Percentiles rank a stretch among this genome's conserved stretches.
These are phyloP conservation scores for Drosophila miranda DNA, from an alignment of 1,140 invertebrate species.

Conservation along the genomic window DNA sequence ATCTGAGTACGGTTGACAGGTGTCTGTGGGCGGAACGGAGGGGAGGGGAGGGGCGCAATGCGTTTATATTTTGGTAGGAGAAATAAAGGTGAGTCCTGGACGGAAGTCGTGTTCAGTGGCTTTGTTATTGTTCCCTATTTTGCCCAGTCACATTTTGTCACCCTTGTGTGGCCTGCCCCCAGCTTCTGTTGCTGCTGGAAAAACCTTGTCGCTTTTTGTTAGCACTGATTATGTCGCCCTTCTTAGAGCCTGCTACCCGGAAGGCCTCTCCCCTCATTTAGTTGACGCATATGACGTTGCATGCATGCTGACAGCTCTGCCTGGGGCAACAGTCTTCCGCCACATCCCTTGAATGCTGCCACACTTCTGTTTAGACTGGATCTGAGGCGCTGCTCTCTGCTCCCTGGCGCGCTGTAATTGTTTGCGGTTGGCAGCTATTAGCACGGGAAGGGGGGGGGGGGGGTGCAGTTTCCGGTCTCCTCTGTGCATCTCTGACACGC, in stretches of 20 bases:
- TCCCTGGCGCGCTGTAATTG: conserved; percentile 50
- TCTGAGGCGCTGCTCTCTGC: conserved; percentile 13
- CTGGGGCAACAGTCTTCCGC: conserved; percentile 13
- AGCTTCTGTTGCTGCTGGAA: conserved; percentile 1
- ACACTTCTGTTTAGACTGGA: too few relatives aligned
- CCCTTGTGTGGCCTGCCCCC: conserved; percentile 46
- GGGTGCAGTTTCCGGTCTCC: conserved; percentile 23
- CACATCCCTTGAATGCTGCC: background rate
- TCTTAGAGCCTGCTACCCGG: conserved; percentile 37
- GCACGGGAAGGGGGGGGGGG: conserved; percentile 29
- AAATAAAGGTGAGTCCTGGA: background rate
- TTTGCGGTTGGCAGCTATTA: conserved; percentile 56
- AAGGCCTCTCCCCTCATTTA: background rate
- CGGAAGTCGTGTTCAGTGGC: conserved; percentile 20
- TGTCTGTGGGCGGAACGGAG: conserved; percentile 30
- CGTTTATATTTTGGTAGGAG: conserved; percentile 3
- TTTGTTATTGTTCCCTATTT: conserved; percentile 52
- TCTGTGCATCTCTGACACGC: conserved; percentile 12
- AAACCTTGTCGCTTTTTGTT: conserved; percentile 40
- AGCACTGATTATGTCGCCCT: conserved; percentile 50
- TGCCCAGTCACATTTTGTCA: conserved; percentile 43
- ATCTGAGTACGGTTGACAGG: conserved; percentile 56
- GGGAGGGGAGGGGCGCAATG: background rate
- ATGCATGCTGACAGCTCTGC: conserved; percentile 69
- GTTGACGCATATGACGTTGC: conserved; percentile 75